These are phyloP conservation scores for Lapara coniferarum DNA, from an alignment of 2,888 invertebrate species.

Conservation along the genomic window DNA sequence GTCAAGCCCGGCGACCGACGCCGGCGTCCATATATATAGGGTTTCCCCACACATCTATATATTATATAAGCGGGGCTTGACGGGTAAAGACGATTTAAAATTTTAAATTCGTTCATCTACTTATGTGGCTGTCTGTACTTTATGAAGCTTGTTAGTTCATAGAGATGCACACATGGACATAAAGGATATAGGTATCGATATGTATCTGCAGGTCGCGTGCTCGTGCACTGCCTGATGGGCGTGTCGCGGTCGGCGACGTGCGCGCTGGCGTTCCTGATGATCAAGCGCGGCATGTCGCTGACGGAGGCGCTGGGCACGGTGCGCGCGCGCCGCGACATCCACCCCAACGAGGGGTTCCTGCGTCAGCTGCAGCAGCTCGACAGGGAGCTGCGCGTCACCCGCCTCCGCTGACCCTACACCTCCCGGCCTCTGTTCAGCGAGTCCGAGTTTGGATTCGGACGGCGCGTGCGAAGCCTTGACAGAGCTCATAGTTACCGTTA, in stretches of 20 bases:
- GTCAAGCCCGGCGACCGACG: too few species aligned
- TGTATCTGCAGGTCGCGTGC: constrained; percentile 85
- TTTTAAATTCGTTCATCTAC: too few species aligned
- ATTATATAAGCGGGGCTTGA: too few species aligned
- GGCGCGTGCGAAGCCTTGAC: constrained; percentile 70
- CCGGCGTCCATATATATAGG: too few species aligned
- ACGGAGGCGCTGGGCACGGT: constrained; percentile 89
- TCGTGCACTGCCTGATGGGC: constrained; percentile 92
- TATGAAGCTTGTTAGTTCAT: too few species aligned
- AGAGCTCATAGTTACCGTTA: constrained; percentile 53
- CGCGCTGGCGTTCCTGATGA: constrained; percentile 91
- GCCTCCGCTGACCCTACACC: constrained; percentile 74
- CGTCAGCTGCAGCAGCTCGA: constrained; percentile 89
- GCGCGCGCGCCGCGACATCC: constrained; percentile 87
- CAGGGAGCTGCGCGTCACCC: constrained; percentile 82
- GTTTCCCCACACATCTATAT: too few species aligned
- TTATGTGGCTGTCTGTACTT: too few species aligned
- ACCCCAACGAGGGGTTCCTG: constrained; percentile 92
- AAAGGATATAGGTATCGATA: neutral
- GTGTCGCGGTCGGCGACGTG: constrained; percentile 92
- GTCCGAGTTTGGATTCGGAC: constrained; percentile 47
- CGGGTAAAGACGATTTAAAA: too few species aligned
- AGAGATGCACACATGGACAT: too few species aligned
- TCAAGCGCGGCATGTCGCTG: constrained; percentile 89
- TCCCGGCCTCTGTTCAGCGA: constrained; percentile 53